Evolutionary conservation across 1,140 invertebrate species (phyloP), one percentile per base, ranked within the genome.

Genomic region (Galendromus occidentalis): DNA sequence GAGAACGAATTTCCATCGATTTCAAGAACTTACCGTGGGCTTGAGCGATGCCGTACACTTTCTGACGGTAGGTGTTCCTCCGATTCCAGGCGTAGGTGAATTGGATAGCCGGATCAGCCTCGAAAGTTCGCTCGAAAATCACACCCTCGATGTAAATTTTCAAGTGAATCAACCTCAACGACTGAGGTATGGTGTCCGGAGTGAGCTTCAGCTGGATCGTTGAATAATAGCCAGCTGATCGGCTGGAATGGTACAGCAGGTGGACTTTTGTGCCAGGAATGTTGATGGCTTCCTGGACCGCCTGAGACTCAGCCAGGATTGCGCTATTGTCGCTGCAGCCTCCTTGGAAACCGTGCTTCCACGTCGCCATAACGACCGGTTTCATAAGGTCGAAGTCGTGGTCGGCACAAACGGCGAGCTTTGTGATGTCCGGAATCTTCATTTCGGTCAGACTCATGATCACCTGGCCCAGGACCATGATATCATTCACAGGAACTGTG

Each of bases 401-500:
- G 65, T 87, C 86, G 67, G 85, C 77, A 75, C 89, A 93, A 0
- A 86, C 83, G 65, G 64, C 66, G 29, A 63, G 65, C 22, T 66
- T 69, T 42, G 22, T 18, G 22, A 17, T 25, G 47, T 67, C 69
- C 55, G 66, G 55, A 65, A 64, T 68, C 85, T 69, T 88, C 84
- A 72, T 81, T 85, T 30, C 88, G 78, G 71, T 71, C 41, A 71
- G 68, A 70, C 86, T 83, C 86, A 93, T 88, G 69, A 86, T 82
- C 33, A 93, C 84, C 17, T 86, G 66, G 83, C 77, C 75, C 68
- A 93, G 77, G 1, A 93, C 88, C 4, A 93, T 87, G 68, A 94
- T 93, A 76, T 91, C 86, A 80, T 94, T 94, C 90, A 90, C 92
- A 20, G 90, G 89, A 66, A 91, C 88, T 74, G 90, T 90, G 51